Percentiles rank a stretch among this genome's conserved stretches.
phyloP scores from a whole-genome alignment of 2,888 invertebrate genomes.

The Boloria selene region DNA sequence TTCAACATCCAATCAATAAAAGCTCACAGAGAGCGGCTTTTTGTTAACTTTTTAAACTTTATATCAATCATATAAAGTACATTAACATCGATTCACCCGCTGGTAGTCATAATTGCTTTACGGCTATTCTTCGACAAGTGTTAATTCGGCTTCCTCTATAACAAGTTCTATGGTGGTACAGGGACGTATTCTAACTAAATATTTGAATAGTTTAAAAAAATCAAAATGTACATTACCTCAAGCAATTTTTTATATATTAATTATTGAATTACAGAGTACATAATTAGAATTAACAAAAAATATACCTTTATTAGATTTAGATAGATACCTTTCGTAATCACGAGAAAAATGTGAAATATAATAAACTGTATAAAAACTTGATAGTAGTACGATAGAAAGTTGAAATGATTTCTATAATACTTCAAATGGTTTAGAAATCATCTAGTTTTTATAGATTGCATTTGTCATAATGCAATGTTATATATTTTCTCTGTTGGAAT shows the following conservation, averaged over 20 bases:
- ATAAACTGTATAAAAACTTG: conserved; percentile 17
- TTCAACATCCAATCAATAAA: no score
- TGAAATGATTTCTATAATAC: conserved; percentile 18
- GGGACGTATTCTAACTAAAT: conserved; percentile 23
- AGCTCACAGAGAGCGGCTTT: not conserved
- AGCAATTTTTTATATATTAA: no score
- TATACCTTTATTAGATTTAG: no score
- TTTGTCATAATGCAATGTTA: conserved; percentile 4
- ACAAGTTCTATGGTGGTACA: conserved; percentile 24
- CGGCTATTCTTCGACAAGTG: conserved; percentile 32
- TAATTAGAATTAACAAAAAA: not conserved
- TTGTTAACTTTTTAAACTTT: not conserved
- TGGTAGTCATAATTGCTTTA: conserved; percentile 29
- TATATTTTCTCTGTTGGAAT: conserved; percentile 12
- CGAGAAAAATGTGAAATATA: conserved; percentile 11
- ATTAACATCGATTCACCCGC: conserved; percentile 1
- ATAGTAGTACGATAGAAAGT: conserved; percentile 24
- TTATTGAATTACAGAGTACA: no score
- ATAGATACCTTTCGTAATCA: not conserved
- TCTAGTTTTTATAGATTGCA: conserved; percentile 7
- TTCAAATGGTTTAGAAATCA: conserved; percentile 18
- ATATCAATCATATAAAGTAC: not conserved
- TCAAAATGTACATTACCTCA: no score
- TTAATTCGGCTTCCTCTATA: conserved; percentile 32
- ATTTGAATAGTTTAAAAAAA: not conserved